A percentile compares a stretch with the other conserved stretches of the same genome.
Conservation (phyloP, 2,113 vertebrate species). For the Tapirus terrestris region DNA sequence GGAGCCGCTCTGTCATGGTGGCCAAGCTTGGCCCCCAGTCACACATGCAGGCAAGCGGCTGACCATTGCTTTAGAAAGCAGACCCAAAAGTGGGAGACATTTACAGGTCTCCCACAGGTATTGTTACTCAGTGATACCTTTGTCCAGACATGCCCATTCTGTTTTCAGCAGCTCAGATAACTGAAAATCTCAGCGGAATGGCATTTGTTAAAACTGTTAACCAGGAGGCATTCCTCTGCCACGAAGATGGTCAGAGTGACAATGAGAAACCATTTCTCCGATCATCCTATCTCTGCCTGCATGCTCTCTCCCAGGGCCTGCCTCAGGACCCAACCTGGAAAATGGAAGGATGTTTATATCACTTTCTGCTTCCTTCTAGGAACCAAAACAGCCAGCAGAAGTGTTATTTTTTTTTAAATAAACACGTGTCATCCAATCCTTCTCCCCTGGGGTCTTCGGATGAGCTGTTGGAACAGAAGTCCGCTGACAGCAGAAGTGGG, state of each 20-base stretch:
- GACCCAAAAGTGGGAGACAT: rapidly evolving
- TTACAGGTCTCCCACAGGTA: rapidly evolving
- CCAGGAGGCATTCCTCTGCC: rapidly evolving
- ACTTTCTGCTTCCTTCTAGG: neutral
- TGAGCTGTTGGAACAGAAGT: neutral
- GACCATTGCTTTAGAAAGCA: neutral
- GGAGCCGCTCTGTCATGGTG: neutral
- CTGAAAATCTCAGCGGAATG: neutral
- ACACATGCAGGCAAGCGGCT: rapidly evolving
- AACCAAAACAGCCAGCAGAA: neutral
- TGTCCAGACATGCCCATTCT: rapidly evolving
- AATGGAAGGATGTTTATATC: neutral
- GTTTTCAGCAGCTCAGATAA: neutral
- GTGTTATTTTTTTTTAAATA: neutral
- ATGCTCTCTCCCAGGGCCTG: neutral
- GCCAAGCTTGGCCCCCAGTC: neutral
- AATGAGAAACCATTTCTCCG: rapidly evolving
- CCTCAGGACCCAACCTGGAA: neutral
- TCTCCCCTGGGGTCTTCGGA: neutral
- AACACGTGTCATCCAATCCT: neutral
- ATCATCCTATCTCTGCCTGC: rapidly evolving
- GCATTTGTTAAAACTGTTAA: rapidly evolving
- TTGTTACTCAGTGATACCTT: too few species aligned
- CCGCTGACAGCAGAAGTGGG: rapidly evolving
- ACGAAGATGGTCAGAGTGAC: rapidly evolving